Conservation (phyloP, 2,888 invertebrate genomes). For the Chrysolina americana region DNA sequence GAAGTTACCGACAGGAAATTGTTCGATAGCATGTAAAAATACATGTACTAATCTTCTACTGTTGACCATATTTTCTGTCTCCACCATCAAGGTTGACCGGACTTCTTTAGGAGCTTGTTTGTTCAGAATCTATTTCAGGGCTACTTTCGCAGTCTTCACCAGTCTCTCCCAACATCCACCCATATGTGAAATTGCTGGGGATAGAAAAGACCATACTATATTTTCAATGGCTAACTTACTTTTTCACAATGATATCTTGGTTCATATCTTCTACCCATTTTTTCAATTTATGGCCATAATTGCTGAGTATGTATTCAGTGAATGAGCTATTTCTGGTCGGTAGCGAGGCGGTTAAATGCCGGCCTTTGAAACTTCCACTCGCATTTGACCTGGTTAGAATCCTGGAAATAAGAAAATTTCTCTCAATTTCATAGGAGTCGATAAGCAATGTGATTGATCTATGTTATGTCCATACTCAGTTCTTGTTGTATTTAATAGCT, state of each 20-base stretch:
- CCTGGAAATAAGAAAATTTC: too few species aligned
- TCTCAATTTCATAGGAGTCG: neutral
- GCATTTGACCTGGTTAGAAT: too few species aligned
- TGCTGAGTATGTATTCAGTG: neutral
- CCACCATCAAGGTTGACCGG: neutral
- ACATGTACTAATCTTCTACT: neutral
- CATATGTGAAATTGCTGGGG: too few species aligned
- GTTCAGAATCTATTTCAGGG: constrained; percentile 1
- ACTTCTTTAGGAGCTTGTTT: neutral
- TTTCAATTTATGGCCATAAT: neutral
- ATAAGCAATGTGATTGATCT: too few species aligned
- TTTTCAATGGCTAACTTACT: neutral
- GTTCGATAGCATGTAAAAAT: neutral
- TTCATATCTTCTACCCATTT: neutral
- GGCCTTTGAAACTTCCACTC: neutral
- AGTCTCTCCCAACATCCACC: too few species aligned
- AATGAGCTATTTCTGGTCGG: neutral
- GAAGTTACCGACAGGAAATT: neutral
- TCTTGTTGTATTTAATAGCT: too few species aligned
- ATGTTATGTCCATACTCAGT: too few species aligned
- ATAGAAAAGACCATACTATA: neutral
- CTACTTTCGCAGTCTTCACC: too few species aligned
- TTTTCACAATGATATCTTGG: neutral
- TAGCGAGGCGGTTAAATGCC: too few species aligned
- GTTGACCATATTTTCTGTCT: neutral